phyloP scores from a whole-genome alignment of 2,888 invertebrate species.

The Cryptus armator region DNA sequence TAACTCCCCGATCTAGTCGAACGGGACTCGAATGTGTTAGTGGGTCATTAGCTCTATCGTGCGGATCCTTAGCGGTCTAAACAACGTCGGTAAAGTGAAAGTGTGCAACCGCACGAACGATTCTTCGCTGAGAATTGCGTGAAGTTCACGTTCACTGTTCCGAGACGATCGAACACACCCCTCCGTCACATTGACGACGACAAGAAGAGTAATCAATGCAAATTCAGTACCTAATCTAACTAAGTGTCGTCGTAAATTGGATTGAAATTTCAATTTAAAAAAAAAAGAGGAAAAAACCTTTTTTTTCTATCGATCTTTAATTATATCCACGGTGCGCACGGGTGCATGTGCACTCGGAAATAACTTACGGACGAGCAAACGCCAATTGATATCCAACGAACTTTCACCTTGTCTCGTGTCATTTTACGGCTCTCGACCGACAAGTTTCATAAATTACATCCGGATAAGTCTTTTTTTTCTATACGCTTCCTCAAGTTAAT shows the following conservation, averaged over 20 bases:
- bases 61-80: constrained; percentile 69
- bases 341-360: constrained; percentile 38
- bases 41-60: constrained; percentile 83
- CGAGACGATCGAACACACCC: constrained; percentile 64
- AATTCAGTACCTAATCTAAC: neutral
- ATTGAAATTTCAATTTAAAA: neutral
- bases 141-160: constrained; percentile 83
- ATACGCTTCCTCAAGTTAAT: constrained; percentile 12
- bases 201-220: constrained; percentile 13
- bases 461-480: neutral
- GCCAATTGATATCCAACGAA: constrained; percentile 66
- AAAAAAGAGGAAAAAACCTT: constrained; percentile 7
- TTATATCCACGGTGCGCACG: constrained; percentile 5
- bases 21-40: constrained; percentile 77
- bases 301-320: neutral
- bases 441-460: constrained; percentile 55
- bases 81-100: constrained; percentile 80
- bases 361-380: constrained; percentile 53
- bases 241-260: neutral
- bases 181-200: constrained; percentile 6
- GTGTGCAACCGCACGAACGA: constrained; percentile 75
- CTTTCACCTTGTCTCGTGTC: constrained; percentile 77
- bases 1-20: constrained; percentile 45
- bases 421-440: constrained; percentile 43
- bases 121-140: constrained; percentile 75